Evolutionary conservation across 2,797 vertebrate species (phyloP), one percentile per base, ranked within the genome.

Genomic region (Coranthus polyacanthus): DNA sequence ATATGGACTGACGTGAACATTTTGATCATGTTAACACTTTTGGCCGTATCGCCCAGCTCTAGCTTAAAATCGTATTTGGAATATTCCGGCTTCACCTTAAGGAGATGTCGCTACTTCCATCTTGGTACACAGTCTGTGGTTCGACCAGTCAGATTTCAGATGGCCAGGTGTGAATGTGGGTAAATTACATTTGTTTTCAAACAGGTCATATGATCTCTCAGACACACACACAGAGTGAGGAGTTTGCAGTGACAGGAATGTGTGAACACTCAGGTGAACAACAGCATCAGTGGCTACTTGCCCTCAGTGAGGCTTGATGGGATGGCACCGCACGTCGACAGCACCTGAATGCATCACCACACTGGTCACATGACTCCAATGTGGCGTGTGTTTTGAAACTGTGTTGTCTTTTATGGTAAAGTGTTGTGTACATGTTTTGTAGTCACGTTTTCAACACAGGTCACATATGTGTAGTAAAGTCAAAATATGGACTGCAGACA

Each of bases 271-370:
- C 87, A 85, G 84, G 87, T 83, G 77, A 85, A 86, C 84, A 66
- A 94, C 92, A 91, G 92, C 89, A 81, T 93, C 93, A 89, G 87
- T 84, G 84, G 74, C 91, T 77, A 78, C 83, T 82, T 75, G 89
- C 75, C 71, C 82, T 89, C 83, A 73, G 82, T 57, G 45, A 15
- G 17, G 70, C 20, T 75, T 45, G 60, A 78, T 13, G 39, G 41
- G 66, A 45, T 1, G 8, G 10, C 44, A 0, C 60, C 29, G 12
- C 47, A 5, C 9, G 5, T 13, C 45, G 16, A 2, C 75, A 50
- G 22, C 38, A 0, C 69, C 67, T 54, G 66, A 84, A 76, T 6
- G 11, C 79, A 76, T 70, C 75, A 54, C 61, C 58, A 38, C 10
- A 3, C 39, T 12, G 26, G 51, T 83, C 64, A 77, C 63, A 29